Evolutionary conservation across 2,797 vertebrate species (phyloP), one percentile per base, ranked within the genome.

Genomic region (Vultur gryphus): DNA sequence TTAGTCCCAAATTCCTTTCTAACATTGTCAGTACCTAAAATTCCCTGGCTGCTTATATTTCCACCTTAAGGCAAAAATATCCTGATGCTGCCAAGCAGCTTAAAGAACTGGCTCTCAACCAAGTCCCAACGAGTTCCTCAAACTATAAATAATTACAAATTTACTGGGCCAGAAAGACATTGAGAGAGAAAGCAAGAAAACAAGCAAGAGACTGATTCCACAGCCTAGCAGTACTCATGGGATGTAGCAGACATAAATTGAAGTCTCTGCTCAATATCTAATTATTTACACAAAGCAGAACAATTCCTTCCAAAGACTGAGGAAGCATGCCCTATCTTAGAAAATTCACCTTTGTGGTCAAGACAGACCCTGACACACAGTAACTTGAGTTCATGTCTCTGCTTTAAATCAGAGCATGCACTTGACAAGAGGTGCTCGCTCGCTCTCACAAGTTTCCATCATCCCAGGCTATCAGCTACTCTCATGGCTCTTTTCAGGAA

Each of bases 91-190:
- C 92, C 89, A 96, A 93, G 55, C 28, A 94, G 84, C 86, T 91
- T 77, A 52, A 89, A 93, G 84, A 84, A 80, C 58, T 96, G 95
- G 84, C 90, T 93, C 51, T 82, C 62, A 80, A 76, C 70, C 95
- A 94, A 93, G 59, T 65, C 80, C 55, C 77, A 83, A 8, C 0
- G 6, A 95, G 73, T 93, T 94, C 59, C 75, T 94, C 70, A 92
- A 89, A 89, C 78, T 84, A 93, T 90, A 94, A 92, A 95, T 92
- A 95, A 96, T 93, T 89, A 96, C 81, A 77, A 37, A 90, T 70
- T 72, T 89, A 92, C 88, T 79, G 70, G 69, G 77, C 80, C 90
- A 96, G 90, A 90, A 89, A 93, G 70, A 59, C 73, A 84, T 49
- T 54, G 51, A 89, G 80, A 88, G 28, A 82, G 33, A 94, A 95